These are phyloP conservation scores for Setophaga kirtlandii DNA, from an alignment of 2,113 vertebrate species.

Conservation along the genomic window DNA sequence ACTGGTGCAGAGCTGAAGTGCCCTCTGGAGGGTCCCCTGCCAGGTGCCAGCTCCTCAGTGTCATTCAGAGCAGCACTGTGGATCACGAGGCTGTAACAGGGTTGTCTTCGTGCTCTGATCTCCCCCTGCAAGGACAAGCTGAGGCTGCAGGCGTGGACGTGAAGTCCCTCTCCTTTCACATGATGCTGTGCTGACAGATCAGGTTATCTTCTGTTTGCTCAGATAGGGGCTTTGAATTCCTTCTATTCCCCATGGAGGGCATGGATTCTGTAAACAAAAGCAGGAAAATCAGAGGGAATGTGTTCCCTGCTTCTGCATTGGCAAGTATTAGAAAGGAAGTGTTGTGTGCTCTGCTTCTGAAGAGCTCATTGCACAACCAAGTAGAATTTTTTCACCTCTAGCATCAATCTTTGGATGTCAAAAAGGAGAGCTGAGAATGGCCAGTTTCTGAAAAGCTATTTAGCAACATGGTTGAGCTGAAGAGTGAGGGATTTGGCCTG, in stretches of 20 bases:
- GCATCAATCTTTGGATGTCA: background rate
- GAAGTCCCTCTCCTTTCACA: background rate
- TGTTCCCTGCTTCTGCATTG: background rate
- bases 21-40: background rate
- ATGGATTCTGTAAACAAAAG: background rate
- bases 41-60: background rate
- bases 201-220: background rate
- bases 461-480: background rate
- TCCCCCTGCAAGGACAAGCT: background rate
- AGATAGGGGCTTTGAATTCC: background rate
- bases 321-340: background rate
- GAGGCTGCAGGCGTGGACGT: background rate
- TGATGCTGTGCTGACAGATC: background rate
- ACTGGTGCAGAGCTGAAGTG: background rate
- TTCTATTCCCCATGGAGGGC: background rate
- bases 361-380: background rate
- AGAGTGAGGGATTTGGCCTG: rapidly evolving
- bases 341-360: background rate
- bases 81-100: background rate
- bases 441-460: background rate
- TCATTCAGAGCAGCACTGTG: background rate
- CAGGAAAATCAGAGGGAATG: background rate
- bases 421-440: background rate
- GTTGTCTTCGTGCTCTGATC: background rate
- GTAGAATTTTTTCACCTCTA: background rate